Conservation (phyloP, 2,888 invertebrate genomes). For the Deilephila elpenor region DNA sequence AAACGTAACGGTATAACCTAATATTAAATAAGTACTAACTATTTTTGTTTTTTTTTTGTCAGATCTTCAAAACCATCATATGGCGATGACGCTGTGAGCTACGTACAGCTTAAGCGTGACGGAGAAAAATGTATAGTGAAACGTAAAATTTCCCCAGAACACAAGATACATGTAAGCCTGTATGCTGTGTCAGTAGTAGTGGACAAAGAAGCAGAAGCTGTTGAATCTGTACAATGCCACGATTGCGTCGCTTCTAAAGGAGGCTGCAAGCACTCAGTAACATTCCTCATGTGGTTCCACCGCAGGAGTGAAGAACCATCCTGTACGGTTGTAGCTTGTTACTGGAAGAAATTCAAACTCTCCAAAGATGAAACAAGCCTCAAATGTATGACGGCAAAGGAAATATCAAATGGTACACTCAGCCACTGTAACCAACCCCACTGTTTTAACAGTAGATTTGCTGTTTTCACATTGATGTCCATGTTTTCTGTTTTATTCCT, state of each 20-base stretch:
- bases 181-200: slow-evolving; percentile 44
- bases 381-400: no score
- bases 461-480: no score
- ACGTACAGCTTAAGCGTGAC: slow-evolving; percentile 45
- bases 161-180: slow-evolving; percentile 46
- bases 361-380: no score
- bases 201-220: slow-evolving; percentile 41
- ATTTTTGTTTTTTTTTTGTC: no score
- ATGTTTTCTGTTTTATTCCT: no score
- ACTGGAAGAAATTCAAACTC: slow-evolving; percentile 55
- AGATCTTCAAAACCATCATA: slow-evolving; percentile 40
- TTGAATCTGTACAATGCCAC: slow-evolving; percentile 40
- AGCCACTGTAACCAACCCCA: no score
- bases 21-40: neutral
- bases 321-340: slow-evolving; percentile 46
- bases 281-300: slow-evolving; percentile 53
- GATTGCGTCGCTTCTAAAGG: slow-evolving; percentile 49
- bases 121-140: slow-evolving; percentile 44
- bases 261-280: slow-evolving; percentile 54
- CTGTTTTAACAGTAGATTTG: no score
- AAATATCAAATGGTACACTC: no score
- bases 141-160: slow-evolving; percentile 48
- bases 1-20: no score
- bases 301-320: slow-evolving; percentile 54
- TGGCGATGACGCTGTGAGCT: slow-evolving; percentile 35